Base-by-base conservation (phyloP, 2,888 invertebrate species). In the Trichogramma evanescens region DNA sequence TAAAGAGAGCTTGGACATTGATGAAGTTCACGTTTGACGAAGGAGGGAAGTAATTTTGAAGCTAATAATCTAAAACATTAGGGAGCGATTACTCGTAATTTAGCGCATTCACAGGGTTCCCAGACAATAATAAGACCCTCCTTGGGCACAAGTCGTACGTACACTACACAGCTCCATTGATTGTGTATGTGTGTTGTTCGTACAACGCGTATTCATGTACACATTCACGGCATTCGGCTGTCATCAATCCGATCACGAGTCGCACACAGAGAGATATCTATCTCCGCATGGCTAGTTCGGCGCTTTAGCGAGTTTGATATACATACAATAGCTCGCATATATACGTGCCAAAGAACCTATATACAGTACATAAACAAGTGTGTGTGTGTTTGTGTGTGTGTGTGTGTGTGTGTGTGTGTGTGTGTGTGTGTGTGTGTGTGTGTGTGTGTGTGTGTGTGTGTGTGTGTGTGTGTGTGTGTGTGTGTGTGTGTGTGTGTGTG, bases 1-100 rank as follows among this genome's bases (percentile, higher is more conserved):
- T 26, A 26, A 26, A 26, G 26, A 26, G 26, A 26, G 26, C 26
- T 26, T 26, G 26, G 26, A 26, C 26, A 26, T 26, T 26, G 26
- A 26, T 26, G 26, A 26, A 26, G 26, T 26, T 26, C 26, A 26
- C 3, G 26, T 26, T 26, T 26, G 26, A 26, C 26, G 26, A 26
- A 26, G 26, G 26, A 26, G 55, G 59, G 59, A 59, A 59, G 59
- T 55, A 59, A 59, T 59, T 59, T 51, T 45, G 48, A 42, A 48
- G n/a, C 51, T 55, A 59, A 59, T 59, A 50, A 48, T 40, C 7
- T 26, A 8, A 10, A 41, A 48, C 45, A 59, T 59, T 59, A 59
- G 59, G 48, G 46, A n/a, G 52, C 52, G 55, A 59, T 59, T 54
- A 55, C 51, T 59, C 45, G 59, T 48, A 59, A 59, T 59, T 55